Evolutionary conservation across 2,888 invertebrate species (phyloP).

Genomic region (Diachrysia chrysitis): DNA sequence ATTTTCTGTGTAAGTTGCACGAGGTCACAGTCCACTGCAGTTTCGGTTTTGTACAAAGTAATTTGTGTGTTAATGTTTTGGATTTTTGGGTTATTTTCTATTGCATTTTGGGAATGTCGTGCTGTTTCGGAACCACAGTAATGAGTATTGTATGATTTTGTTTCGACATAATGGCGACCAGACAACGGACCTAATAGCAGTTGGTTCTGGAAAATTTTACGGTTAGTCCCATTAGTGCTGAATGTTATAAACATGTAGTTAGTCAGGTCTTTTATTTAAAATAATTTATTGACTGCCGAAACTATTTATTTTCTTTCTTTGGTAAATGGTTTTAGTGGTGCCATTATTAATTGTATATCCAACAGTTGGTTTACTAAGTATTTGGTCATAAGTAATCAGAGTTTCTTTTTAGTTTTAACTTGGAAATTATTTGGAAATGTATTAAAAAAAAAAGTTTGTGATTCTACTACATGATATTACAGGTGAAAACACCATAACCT

Average conservation of each 20-base stretch:
- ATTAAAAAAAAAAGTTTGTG: no score
- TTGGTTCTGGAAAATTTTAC: constrained; percentile 67
- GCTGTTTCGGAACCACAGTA: constrained; percentile 80
- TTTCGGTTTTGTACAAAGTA: constrained; percentile 19
- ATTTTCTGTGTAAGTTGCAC: constrained; percentile 58
- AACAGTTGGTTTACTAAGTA: background rate
- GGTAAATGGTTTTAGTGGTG: constrained; percentile 27
- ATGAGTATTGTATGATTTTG: constrained; percentile 67
- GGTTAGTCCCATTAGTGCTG: constrained; percentile 63
- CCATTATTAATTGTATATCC: constrained; percentile 16
- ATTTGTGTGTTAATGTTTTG: constrained; percentile 27
- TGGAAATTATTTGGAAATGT: background rate
- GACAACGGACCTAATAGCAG: constrained; percentile 65
- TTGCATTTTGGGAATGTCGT: constrained; percentile 56
- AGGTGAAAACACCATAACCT: no score
- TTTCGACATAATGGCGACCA: constrained; percentile 55
- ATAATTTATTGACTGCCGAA: constrained; percentile 43
- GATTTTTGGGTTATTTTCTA: constrained; percentile 18
- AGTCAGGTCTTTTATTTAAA: constrained; percentile 10
- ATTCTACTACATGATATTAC: no score
- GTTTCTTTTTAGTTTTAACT: background rate
- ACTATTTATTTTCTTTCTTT: constrained; percentile 46
- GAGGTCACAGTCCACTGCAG: constrained; percentile 52
- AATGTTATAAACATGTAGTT: constrained; percentile 36
- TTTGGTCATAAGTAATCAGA: background rate